Percentiles rank a stretch among this genome's conserved stretches.
These are phyloP conservation scores for Microcebus murinus DNA, from an alignment of 2,113 vertebrate genomes.

Conservation along the genomic window DNA sequence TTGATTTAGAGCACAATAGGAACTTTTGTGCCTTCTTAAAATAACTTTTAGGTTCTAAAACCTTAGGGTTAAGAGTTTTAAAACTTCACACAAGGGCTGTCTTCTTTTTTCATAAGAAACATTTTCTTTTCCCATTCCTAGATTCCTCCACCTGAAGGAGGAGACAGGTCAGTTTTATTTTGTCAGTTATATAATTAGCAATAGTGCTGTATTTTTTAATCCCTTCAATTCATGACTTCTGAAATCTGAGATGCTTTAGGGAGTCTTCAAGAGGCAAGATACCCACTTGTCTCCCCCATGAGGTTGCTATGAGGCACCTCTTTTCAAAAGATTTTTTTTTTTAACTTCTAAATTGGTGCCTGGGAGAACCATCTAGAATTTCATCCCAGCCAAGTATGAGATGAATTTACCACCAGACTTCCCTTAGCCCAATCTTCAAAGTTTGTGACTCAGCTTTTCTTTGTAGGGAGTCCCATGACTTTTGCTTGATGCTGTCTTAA, in stretches of 20 bases:
- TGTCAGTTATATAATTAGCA: not conserved
- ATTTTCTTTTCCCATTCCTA: not conserved
- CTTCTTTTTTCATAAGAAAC: not conserved
- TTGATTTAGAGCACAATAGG: not conserved
- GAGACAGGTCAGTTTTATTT: not conserved
- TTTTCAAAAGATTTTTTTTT: not conserved
- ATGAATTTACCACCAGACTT: not conserved
- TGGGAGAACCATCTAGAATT: constrained; percentile 13
- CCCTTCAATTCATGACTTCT: not conserved
- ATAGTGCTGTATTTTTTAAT: not conserved
- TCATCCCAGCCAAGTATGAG: not conserved
- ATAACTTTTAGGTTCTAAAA: constrained; percentile 17
- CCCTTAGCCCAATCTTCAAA: not conserved
- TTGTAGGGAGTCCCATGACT: not conserved
- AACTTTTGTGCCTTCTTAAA: not conserved
- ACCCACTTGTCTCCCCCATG: not conserved
- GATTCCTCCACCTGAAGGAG: not conserved
- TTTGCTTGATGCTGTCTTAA: not conserved
- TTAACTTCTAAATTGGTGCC: not conserved
- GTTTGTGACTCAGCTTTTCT: not conserved
- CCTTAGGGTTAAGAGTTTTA: not conserved
- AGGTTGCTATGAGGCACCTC: not conserved
- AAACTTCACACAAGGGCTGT: not conserved
- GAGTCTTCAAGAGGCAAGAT: not conserved
- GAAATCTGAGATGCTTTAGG: not conserved